Percentiles rank a stretch among this genome's conserved stretches.
These are phyloP conservation scores for Strigamia crassipes DNA, from an alignment of 2,888 invertebrate genomes.

Conservation along the genomic window DNA sequence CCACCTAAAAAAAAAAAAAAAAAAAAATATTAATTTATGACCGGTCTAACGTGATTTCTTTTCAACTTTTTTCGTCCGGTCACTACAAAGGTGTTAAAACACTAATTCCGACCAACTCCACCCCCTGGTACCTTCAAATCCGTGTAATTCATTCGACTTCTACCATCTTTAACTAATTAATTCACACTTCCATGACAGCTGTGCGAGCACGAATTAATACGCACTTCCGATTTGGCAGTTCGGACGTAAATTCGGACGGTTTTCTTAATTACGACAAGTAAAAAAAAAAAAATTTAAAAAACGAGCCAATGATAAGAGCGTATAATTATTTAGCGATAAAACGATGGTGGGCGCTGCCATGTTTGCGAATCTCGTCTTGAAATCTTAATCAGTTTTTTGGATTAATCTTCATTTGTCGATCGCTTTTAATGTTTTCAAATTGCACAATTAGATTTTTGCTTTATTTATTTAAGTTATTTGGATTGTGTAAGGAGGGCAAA, in stretches of 20 bases:
- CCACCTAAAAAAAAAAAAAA: not conserved
- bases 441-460: not conserved
- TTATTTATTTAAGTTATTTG: not conserved
- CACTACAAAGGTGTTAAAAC: conserved; percentile 12
- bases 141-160: not conserved
- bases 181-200: not conserved
- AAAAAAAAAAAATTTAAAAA: not conserved
- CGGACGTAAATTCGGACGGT: too few species aligned
- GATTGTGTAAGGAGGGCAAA: conserved; percentile 4
- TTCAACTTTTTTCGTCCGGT: not conserved
- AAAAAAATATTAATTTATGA: conserved; percentile 7
- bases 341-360: not conserved
- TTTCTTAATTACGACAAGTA: not conserved
- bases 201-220: not conserved
- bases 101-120: not conserved
- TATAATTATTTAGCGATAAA: conserved; percentile 11
- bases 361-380: not conserved
- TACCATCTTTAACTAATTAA: conserved; percentile 4
- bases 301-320: not conserved
- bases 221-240: too few species aligned
- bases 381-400: conserved; percentile 32
- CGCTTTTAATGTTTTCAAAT: conserved; percentile 13
- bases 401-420: conserved; percentile 42
- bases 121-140: not conserved
- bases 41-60: not conserved